Evolutionary conservation across 2,888 invertebrate species (phyloP), one percentile per base, ranked within the genome.

Genomic region (Stegophylla sp.): DNA sequence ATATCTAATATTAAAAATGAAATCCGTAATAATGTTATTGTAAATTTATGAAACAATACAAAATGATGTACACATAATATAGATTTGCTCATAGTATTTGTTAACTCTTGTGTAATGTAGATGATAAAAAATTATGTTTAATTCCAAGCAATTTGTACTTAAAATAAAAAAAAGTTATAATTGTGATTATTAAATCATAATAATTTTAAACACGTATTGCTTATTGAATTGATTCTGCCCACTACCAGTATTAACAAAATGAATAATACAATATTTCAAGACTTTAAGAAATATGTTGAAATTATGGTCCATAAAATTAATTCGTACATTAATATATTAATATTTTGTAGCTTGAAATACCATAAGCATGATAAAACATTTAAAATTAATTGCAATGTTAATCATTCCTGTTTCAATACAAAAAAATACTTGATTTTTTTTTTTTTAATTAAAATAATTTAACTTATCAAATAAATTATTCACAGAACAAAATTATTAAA

Each of bases 41-140:
- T 79, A 71, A 61, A 79, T 79, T 79, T n/a, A 67, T 61, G 13
- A 69, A 69, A 79, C 34, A 56, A 79, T 59, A 69, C 69, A 69
- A 61, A 59, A 79, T 59, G 77, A 59, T 79, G 69, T 79, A 79
- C 79, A 69, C 77, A 79, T 79, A 79, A 71, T 71, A 79, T 79
- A 79, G 79, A 79, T 79, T 79, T 79, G 79, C 79, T 79, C 79
- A 79, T 79, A 79, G 79, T 69, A 79, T 79, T 77, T 79, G 79
- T 79, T 79, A 79, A 79, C 71, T 79, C 79, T 79, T 79, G 79
- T 79, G 41, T 79, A 79, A 61, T 79, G 69, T 71, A 79, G 69
- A 71, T 51, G 63, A 28, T 63, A 75, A 75, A 61, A 23, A 53
- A 75, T 26, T 12, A 79, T 79, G 51, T 79, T 69, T 79, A 34